Conservation (phyloP, 2,797 vertebrate genomes). For the Cephalopachus bancanus region DNA sequence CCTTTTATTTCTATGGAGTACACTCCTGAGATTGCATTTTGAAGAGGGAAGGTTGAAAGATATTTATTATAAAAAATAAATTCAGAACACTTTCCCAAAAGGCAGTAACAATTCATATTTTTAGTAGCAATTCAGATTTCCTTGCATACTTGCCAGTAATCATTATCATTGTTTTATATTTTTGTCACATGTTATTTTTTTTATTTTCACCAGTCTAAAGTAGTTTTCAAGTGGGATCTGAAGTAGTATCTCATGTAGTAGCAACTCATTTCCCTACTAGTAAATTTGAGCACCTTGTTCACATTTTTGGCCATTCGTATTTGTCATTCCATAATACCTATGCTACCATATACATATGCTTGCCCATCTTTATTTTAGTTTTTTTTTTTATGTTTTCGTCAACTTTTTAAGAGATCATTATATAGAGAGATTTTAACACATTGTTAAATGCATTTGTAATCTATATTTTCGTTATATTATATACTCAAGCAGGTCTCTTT, state of each 20-base stretch:
- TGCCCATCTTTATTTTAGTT: not conserved
- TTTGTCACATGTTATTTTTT: not conserved
- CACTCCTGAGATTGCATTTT: not conserved
- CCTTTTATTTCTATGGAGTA: not conserved
- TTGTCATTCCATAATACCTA: not conserved
- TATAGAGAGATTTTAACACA: not conserved
- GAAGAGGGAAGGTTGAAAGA: not conserved
- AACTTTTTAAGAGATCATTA: not conserved
- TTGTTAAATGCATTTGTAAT: not conserved
- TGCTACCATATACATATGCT: not conserved
- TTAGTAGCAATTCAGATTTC: constrained; percentile 33
- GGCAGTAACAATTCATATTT: not conserved
- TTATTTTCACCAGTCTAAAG: not conserved
- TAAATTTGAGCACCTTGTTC: not conserved
- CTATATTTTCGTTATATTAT: not conserved
- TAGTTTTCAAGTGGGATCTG: not conserved
- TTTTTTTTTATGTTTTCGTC: not conserved
- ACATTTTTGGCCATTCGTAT: not conserved
- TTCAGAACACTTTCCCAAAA: constrained; percentile 1
- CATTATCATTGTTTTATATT: not conserved
- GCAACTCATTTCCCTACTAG: not conserved
- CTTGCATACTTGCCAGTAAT: not conserved
- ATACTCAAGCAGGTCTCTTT: not conserved
- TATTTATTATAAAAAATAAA: not conserved
- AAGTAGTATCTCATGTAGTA: not conserved